Base-by-base conservation (phyloP, 2,113 vertebrate species). In the Peromyscus polionotus region DNA sequence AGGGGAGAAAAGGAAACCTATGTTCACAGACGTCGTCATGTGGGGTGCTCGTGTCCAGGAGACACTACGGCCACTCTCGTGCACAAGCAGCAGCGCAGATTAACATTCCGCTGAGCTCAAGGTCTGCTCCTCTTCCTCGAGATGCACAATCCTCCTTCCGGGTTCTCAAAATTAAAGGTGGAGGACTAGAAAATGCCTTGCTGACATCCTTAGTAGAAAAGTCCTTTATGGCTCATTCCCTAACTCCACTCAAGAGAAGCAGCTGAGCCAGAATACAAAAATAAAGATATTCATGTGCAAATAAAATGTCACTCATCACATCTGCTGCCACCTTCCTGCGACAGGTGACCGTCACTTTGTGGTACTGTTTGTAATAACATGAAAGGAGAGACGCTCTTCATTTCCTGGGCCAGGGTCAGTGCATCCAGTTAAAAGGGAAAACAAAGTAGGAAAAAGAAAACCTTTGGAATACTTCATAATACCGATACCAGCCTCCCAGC, bases 181-280 rank as follows among this genome's bases (percentile, higher is more conserved):
- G 96, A 97, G 96, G 96, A 98, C 97, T 96, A 98, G 59, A 98
- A 98, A 98, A 98, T 61, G 96, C 94, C 88, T 93, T 93, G 98
- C 96, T 97, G 92, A 57, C 39, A 59, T 12, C 94, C 31, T 92
- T 93, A 68, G 97, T 94, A 97, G 90, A 97, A 97, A 97, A 98
- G 96, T 96, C 96, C 96, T 80, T 90, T 12, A 26, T 72, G 95
- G 96, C 98, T 98, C 97, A 63, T 95, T 85, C 70, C 93, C 84
- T 93, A 96, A 97, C 94, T 98, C 96, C 75, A 97, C 95, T 89
- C 91, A 90, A 90, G 93, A 87, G 96, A 97, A 98, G 96, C 91
- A 93, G 88, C 87, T 24, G 97, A 98, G 96, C 97, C 97, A 90
- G 94, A 98, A 93, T 61, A 22, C 95, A 98, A 97, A 98, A 98